Base-by-base conservation (phyloP, 2,888 invertebrate genomes). In the Eustalomyia histrio region DNA sequence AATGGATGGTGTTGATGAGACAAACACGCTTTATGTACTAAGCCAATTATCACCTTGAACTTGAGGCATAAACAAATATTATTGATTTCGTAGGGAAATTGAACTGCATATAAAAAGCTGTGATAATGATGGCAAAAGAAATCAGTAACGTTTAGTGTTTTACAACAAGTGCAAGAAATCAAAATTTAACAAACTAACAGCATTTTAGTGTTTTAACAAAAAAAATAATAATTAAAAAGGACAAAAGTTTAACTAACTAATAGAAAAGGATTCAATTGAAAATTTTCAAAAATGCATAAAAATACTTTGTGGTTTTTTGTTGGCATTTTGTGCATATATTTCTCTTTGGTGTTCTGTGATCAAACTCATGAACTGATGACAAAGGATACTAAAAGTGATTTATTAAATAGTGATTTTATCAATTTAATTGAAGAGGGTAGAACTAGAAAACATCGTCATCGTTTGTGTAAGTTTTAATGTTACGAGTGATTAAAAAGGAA, bases 371-470 rank as follows among this genome's bases (percentile, higher is more conserved):
- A 83, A 73, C 18, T 52, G 76, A 9, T 33, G 69, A 12, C 17
- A 1, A 82, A 50, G 50, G 63, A 53, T 8, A 2, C 43, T 10
- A 57, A 17, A 5, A 55, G 39, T 47, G 68, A 43, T 83, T 35
- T 79, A 57, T 10, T 76, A 43, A 71, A 71, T 16, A 85, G 67
- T 63, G 74, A 82, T 29, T 83, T 84, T 1, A 85, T 84, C n/a
- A 87, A 85, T 21, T 76, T 88, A 7, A 53, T 84, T 55, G 86
- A 86, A 55, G 89, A 88, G 67, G 85, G 84, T 47, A 86, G 89
- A 67, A 87, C 85, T 14, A 80, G 80, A 39, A 83, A 68, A 24
- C 82, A 80, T 72, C 61, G 55, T 52, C 69, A 82, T 80, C 80
- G 78, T 79, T 83, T 84, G 58, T 82, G 84, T 85, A 83, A 84